These are phyloP conservation scores for Pseudochirops cupreus DNA, from an alignment of 2,797 vertebrate species.

Conservation along the genomic window DNA sequence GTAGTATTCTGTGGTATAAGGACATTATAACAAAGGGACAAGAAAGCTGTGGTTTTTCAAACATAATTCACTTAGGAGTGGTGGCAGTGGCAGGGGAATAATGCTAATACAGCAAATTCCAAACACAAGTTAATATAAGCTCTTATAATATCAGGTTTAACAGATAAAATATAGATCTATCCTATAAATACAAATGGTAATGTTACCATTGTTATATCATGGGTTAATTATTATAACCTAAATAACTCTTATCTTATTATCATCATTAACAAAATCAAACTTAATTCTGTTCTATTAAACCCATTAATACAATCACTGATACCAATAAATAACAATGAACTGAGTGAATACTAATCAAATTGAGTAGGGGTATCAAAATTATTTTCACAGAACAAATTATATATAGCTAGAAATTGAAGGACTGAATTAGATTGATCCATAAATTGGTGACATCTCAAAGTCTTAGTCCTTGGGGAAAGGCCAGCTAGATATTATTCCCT, in stretches of 20 bases:
- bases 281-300: background rate
- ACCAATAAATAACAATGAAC: background rate
- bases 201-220: background rate
- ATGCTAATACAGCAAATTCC: background rate
- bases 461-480: background rate
- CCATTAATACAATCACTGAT: background rate
- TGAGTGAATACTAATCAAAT: background rate
- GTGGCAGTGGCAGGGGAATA: background rate
- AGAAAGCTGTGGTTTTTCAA: background rate
- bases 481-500: slow-evolving; percentile 6
- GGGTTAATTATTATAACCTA: background rate
- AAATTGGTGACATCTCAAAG: background rate
- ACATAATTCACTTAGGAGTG: background rate
- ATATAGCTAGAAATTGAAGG: background rate
- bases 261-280: background rate
- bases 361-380: background rate
- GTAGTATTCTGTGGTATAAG: background rate
- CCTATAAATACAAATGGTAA: background rate
- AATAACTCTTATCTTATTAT: background rate
- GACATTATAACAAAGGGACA: background rate
- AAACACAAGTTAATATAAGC: background rate
- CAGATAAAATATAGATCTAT: background rate
- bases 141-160: background rate
- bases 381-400: background rate
- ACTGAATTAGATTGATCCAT: background rate